Evolutionary conservation across 2,113 vertebrate species (phyloP).

Genomic region (Chitala chitala): DNA sequence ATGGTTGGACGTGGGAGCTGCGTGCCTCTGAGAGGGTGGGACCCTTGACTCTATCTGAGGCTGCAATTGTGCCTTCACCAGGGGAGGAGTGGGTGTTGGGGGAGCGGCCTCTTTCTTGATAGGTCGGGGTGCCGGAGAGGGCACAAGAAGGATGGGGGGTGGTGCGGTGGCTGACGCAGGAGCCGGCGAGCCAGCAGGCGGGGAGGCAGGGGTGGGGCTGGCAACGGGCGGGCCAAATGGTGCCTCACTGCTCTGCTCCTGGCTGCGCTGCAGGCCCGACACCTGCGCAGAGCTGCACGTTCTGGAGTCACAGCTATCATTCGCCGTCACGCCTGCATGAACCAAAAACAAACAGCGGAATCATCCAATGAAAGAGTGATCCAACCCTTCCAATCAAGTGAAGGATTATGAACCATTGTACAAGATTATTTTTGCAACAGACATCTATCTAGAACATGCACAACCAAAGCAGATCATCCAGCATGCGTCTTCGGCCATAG

Average conservation of each 20-base stretch:
- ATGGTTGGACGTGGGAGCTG: not conserved
- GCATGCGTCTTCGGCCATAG: too few relatives aligned
- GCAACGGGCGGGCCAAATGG: conserved; percentile 56
- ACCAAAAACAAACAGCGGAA: not conserved
- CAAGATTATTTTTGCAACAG: too few relatives aligned
- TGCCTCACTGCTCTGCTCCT: conserved; percentile 70
- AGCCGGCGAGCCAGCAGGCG: not conserved
- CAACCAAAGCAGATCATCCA: too few relatives aligned
- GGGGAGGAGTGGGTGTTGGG: conserved; percentile 55
- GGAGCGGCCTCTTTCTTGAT: conserved; percentile 64
- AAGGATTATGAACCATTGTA: too few relatives aligned
- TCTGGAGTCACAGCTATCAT: conserved; percentile 50
- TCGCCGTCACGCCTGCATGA: not conserved
- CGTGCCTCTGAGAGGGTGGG: conserved; percentile 52
- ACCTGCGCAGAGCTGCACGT: conserved; percentile 59
- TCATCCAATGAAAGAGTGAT: not conserved
- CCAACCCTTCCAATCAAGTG: not conserved
- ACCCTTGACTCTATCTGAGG: conserved; percentile 55
- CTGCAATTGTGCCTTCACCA: conserved; percentile 48
- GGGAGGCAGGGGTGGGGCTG: conserved; percentile 54
- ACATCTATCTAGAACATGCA: too few relatives aligned
- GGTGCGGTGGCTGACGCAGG: conserved; percentile 41
- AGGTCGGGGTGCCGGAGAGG: conserved; percentile 51
- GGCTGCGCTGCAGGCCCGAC: conserved; percentile 77
- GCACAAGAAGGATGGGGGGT: conserved; percentile 28